Evolutionary conservation across 1,140 invertebrate species (phyloP).

Genomic region (Drosophila truncata): DNA sequence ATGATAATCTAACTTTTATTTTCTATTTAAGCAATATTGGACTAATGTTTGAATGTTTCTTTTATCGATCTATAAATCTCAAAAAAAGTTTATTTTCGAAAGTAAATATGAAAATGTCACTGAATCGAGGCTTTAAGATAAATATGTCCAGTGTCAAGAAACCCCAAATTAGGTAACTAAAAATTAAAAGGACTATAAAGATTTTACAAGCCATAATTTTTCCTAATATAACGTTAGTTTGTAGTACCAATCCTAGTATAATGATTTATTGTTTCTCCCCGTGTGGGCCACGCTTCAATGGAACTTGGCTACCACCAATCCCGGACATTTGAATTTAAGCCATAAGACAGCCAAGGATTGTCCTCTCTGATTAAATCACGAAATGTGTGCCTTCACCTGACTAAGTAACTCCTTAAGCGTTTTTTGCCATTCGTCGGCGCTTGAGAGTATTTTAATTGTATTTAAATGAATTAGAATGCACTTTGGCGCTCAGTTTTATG

Average conservation of each 20-base stretch:
- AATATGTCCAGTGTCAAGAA: background rate
- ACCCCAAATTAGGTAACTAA: too few species aligned
- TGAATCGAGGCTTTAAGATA: background rate
- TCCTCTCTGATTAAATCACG: conserved; percentile 55
- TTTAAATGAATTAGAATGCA: conserved; percentile 78
- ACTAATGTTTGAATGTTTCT: too few species aligned
- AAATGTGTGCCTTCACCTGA: conserved; percentile 55
- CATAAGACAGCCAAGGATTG: conserved; percentile 39
- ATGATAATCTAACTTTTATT: background rate
- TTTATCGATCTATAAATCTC: background rate
- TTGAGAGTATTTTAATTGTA: conserved; percentile 63
- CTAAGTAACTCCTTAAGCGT: conserved; percentile 40
- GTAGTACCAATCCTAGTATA: too few species aligned
- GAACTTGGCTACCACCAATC: conserved; percentile 17
- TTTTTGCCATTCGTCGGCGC: conserved; percentile 5
- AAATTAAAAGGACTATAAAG: background rate
- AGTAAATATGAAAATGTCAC: background rate
- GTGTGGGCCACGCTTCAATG: conserved; percentile 48
- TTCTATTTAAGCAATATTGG: too few species aligned
- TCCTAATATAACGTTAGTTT: too few species aligned
- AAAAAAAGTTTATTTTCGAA: background rate
- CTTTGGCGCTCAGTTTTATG: conserved; percentile 35
- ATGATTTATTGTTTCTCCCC: too few species aligned
- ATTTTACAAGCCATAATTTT: background rate
- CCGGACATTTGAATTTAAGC: conserved; percentile 38